Base-by-base conservation (phyloP, 2,113 vertebrate genomes). In the Ameiurus melas region DNA sequence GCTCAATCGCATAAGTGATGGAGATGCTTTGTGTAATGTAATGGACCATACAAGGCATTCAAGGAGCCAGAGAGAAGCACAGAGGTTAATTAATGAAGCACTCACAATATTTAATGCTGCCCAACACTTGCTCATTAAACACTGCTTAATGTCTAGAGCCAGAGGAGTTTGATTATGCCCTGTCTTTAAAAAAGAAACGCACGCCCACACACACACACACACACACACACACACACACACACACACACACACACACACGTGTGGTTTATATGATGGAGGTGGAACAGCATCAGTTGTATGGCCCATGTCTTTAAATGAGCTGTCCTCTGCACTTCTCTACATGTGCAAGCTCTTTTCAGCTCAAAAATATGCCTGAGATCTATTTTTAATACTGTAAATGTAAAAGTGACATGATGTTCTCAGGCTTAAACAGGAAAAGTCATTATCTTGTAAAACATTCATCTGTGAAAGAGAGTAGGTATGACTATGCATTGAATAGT, bases 21-120 rank as follows among this genome's bases (percentile, higher is more conserved):
- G 57, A 79, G n/a, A 43, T 62, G 8, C 12, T 51, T 78, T 77
- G 39, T 47, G 17, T 33, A 51, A 66, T 66, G 55, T 78, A 86
- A 36, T 51, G 2, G 55, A 58, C 71, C 22, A 13, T 77, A 43
- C 1, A 2, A 77, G 36, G 20, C 71, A 62, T 57, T 43, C 25
- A 13, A 25, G 73, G 57, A 79, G 75, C 20, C 43, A 86, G 43
- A 68, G n/a, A 85, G 70, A 75, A 55, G 68, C 13, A 47, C 33
- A 12, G 30, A 20, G 43, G 27, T 43, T 47, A 27, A 86, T 80
- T 78, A 87, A 87, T 80, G n/a, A 80, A 87, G 85, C 20, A 55
- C 85, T 87, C 77, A 57, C 19, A 27, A 60, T n/a, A 60, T 68
- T 79, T 86, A 86, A 55, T 80, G 60, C 62, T 33, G 30, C 86